These are phyloP conservation scores for Apodemus sylvaticus DNA, from an alignment of 2,113 vertebrate genomes.

Conservation along the genomic window DNA sequence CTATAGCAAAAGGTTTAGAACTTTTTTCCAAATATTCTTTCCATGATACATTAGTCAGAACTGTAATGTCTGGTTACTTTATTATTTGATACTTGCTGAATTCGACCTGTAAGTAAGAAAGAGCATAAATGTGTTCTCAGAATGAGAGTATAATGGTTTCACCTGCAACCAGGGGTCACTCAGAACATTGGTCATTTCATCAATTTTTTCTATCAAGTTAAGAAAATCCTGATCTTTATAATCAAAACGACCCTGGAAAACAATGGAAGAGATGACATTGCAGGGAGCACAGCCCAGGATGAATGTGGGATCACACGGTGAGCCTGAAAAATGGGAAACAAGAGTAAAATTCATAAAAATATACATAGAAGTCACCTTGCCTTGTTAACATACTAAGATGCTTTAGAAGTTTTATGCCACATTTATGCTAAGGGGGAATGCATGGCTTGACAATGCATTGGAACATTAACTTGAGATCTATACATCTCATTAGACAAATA, in stretches of 20 bases:
- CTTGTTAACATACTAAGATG: not conserved
- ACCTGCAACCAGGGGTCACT: slow-evolving; percentile 60
- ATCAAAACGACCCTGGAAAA: not conserved
- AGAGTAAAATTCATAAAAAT: not conserved
- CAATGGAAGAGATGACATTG: slow-evolving; percentile 59
- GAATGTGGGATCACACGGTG: slow-evolving; percentile 66
- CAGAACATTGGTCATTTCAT: not conserved
- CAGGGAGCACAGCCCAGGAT: slow-evolving; percentile 53
- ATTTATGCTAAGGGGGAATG: not conserved
- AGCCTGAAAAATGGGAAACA: slow-evolving; percentile 23
- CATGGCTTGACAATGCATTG: not conserved
- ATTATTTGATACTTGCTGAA: not conserved
- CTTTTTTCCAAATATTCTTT: not conserved
- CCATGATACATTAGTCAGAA: not conserved
- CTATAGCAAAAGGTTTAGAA: not conserved
- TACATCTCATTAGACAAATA: not conserved
- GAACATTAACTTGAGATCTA: not conserved
- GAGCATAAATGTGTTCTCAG: not conserved
- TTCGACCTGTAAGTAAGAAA: not conserved
- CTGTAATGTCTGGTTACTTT: not conserved
- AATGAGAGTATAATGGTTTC: not conserved
- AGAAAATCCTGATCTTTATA: slow-evolving; percentile 58
- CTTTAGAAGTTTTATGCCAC: not conserved
- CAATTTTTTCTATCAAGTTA: not conserved
- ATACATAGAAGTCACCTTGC: not conserved